Evolutionary conservation across 2,797 vertebrate species (phyloP).

Genomic region (Sebastes itinus): DNA sequence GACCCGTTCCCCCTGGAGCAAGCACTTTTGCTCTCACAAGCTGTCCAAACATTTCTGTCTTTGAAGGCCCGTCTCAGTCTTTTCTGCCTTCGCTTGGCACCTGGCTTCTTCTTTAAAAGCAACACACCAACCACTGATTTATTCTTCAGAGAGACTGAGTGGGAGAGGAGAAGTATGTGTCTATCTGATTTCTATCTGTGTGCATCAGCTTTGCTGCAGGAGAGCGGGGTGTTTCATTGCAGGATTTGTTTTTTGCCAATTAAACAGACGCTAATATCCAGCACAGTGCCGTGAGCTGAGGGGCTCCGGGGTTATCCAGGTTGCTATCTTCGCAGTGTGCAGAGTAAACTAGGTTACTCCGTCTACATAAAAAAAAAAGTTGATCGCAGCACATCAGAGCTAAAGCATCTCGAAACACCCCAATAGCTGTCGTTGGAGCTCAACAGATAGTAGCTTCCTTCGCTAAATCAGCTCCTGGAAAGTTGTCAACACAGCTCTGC

Average conservation of each 20-base stretch:
- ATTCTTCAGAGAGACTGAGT: conserved; percentile 43
- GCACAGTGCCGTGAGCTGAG: conserved; percentile 31
- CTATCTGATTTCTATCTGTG: conserved; percentile 6
- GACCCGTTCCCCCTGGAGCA: conserved; percentile 47
- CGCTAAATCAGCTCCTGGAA: conserved; percentile 72
- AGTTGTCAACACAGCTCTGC: conserved; percentile 68
- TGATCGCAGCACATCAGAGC: conserved; percentile 57
- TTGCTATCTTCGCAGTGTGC: conserved; percentile 33
- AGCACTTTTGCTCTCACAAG: conserved; percentile 37
- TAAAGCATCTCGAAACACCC: conserved; percentile 36
- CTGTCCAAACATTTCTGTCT: conserved; percentile 59
- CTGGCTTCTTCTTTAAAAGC: conserved; percentile 50
- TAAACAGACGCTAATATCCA: conserved; percentile 53
- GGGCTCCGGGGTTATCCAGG: conserved; percentile 29
- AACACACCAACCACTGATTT: conserved; percentile 45
- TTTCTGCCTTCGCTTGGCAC: conserved; percentile 28
- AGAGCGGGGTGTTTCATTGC: conserved; percentile 30
- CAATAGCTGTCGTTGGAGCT: conserved; percentile 59
- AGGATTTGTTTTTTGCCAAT: conserved; percentile 59
- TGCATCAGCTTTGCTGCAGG: conserved; percentile 21
- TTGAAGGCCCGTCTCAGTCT: conserved; percentile 45
- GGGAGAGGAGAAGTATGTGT: conserved; percentile 14
- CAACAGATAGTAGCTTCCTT: conserved; percentile 69
- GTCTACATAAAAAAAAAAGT: conserved; percentile 48
- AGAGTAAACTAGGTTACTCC: conserved; percentile 65